Conservation (phyloP, 1,140 invertebrate genomes). For the silkworm (Bombyx mori) region ASM3026992v2 NC_085119.1:11264001-11264500, state of each 20-base stretch:
- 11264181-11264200: too few species aligned
- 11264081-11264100: too few species aligned
- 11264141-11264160: too few species aligned
- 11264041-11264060: too few species aligned
- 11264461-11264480: conserved; percentile 71
- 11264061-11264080: too few species aligned
- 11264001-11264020: background rate
- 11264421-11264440: conserved; percentile 60
- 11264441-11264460: conserved; percentile 66
- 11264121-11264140: too few species aligned
- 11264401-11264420: conserved; percentile 69
- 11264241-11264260: too few species aligned
- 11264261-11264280: conserved; percentile 21
- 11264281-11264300: background rate
- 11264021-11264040: too few species aligned
- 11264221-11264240: too few species aligned
- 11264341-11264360: conserved; percentile 39
- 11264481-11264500: conserved; percentile 74
- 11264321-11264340: conserved; percentile 59
- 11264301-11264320: conserved; percentile 42
- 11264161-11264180: too few species aligned
- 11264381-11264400: conserved; percentile 70
- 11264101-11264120: too few species aligned
- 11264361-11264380: conserved; percentile 69
- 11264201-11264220: too few species aligned